phyloP scores from a whole-genome alignment of 2,888 invertebrate species.

The Ochlodes sylvanus region DNA sequence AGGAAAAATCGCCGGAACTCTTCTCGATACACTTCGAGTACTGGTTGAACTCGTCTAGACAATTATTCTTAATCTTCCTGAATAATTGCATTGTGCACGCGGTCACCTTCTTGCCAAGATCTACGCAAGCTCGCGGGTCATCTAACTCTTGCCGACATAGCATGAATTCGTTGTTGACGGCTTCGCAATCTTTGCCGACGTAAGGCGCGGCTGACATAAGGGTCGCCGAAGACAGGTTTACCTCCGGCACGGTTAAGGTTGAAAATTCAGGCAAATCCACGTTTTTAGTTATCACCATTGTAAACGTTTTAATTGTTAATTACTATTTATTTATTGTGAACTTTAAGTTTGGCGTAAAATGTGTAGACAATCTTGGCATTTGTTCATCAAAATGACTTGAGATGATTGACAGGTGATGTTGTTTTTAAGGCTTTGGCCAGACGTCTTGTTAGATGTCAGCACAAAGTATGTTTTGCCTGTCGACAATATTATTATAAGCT shows the following conservation, averaged over 20 bases:
- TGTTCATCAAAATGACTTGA: background rate
- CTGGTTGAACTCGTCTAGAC: conserved; percentile 92
- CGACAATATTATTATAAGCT: too few relatives aligned
- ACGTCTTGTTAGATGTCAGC: too few relatives aligned
- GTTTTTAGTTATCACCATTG: conserved; percentile 87
- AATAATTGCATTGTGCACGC: conserved; percentile 94
- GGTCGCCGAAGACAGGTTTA: conserved; percentile 92
- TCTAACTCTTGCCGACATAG: conserved; percentile 92
- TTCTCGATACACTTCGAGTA: conserved; percentile 91
- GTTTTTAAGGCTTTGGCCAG: background rate
- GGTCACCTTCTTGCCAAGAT: conserved; percentile 95
- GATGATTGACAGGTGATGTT: background rate
- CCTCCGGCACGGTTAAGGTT: conserved; percentile 91
- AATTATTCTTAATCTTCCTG: conserved; percentile 91
- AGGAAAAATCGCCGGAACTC: conserved; percentile 88
- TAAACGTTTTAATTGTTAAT: background rate
- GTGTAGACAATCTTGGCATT: too few relatives aligned
- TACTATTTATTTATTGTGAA: too few relatives aligned
- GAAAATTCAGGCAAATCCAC: conserved; percentile 90
- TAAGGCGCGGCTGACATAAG: conserved; percentile 95
- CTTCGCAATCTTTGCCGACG: conserved; percentile 96
- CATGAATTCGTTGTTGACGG: conserved; percentile 96
- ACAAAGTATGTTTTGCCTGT: too few relatives aligned
- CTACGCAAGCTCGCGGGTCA: conserved; percentile 94
- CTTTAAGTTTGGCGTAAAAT: too few relatives aligned